phyloP scores from a whole-genome alignment of 2,888 invertebrate genomes.

The Callimorpha dominula region DNA sequence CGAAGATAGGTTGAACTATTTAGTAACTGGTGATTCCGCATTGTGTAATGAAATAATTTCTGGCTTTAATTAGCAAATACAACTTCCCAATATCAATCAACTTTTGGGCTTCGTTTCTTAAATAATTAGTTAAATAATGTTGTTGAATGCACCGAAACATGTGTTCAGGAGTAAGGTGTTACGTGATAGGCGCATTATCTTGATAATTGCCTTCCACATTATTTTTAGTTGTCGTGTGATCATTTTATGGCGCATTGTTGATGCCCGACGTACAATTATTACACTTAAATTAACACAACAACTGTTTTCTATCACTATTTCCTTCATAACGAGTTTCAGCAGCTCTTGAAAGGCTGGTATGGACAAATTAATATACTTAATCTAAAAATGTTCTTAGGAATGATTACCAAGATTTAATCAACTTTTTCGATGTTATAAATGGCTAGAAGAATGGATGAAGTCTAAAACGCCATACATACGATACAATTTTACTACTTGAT shows the following conservation, averaged over 20 bases:
- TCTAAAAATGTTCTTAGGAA: too few species aligned
- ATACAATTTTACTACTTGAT: too few species aligned
- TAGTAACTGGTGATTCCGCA: too few species aligned
- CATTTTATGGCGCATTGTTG: constrained; percentile 8
- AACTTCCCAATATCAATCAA: too few species aligned
- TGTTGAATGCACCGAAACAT: not conserved
- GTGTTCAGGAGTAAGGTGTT: not conserved
- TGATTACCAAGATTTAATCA: not conserved
- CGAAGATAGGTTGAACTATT: too few species aligned
- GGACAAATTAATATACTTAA: too few species aligned
- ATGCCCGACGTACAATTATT: not conserved
- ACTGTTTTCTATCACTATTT: constrained; percentile 1
- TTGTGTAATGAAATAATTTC: too few species aligned
- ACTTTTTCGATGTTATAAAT: not conserved
- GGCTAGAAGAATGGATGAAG: not conserved
- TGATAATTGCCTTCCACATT: not conserved
- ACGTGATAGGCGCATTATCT: not conserved
- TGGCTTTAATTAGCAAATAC: too few species aligned
- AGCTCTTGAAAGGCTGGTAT: not conserved
- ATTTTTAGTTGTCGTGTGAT: not conserved
- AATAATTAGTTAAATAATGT: too few species aligned
- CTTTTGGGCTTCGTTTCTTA: too few species aligned
- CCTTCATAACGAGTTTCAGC: not conserved
- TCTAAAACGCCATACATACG: not conserved
- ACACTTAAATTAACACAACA: constrained; percentile 1